phyloP scores from a whole-genome alignment of 2,113 vertebrate species.

The Epinephelus lanceolatus region DNA sequence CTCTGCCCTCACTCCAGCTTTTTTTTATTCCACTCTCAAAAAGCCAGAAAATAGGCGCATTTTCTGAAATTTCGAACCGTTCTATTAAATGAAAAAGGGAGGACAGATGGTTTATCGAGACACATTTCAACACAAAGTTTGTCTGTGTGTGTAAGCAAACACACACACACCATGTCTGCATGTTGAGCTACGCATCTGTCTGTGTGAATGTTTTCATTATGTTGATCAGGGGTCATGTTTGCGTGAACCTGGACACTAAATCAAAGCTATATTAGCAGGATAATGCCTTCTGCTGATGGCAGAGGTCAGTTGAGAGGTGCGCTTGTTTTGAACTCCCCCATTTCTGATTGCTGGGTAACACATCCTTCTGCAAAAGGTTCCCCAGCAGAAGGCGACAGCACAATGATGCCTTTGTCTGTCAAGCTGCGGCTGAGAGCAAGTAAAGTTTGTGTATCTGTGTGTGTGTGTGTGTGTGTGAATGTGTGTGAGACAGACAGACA shows the following conservation, averaged over 20 bases:
- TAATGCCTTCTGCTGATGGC: constrained; percentile 73
- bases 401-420: constrained; percentile 82
- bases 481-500: constrained; percentile 37
- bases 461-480: constrained; percentile 42
- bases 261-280: constrained; percentile 79
- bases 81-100: background rate
- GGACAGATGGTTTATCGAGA: constrained; percentile 28
- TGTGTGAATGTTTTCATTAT: constrained; percentile 74
- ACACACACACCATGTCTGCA: constrained; percentile 21
- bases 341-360: constrained; percentile 71
- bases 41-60: background rate
- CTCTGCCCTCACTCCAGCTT: background rate
- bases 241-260: constrained; percentile 81
- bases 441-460: constrained; percentile 53
- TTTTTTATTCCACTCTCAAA: background rate
- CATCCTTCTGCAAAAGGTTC: constrained; percentile 76
- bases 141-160: constrained; percentile 41
- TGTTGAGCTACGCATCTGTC: constrained; percentile 44
- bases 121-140: constrained; percentile 29
- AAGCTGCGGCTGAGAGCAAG: constrained; percentile 32
- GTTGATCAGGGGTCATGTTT: constrained; percentile 82
- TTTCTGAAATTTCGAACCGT: background rate
- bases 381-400: constrained; percentile 68
- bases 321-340: constrained; percentile 70
- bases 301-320: constrained; percentile 80